A percentile compares a stretch with the other conserved stretches of the same genome.
Evolutionary conservation across 2,113 vertebrate genomes (phyloP).

Genomic region (Actenoides hombroni): DNA sequence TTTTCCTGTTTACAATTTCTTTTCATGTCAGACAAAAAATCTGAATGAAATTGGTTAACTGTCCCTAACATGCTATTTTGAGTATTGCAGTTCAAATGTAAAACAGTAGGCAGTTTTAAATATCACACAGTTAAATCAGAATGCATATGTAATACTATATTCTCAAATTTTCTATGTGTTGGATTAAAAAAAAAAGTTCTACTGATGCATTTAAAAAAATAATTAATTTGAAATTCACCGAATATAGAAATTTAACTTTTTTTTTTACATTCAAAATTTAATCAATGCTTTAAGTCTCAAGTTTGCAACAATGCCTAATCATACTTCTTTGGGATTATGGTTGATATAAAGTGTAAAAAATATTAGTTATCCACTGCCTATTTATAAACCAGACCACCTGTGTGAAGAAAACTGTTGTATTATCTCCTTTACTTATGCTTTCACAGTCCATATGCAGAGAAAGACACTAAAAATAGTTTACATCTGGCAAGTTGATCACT

Average conservation of each 20-base stretch:
- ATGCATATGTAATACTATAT: not conserved
- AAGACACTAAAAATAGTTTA: constrained; percentile 52
- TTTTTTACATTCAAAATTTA: not conserved
- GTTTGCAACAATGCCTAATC: not conserved
- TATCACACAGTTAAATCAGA: not conserved
- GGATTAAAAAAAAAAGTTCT: accelerated
- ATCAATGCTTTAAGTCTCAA: not conserved
- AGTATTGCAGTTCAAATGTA: not conserved
- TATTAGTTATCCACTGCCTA: not conserved
- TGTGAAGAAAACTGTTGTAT: not conserved
- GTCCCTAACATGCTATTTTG: not conserved
- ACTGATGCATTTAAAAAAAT: not conserved
- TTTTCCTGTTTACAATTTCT: not conserved
- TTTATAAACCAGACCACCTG: not conserved
- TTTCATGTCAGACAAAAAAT: not conserved
- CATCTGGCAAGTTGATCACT: constrained; percentile 31
- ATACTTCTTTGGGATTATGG: not conserved
- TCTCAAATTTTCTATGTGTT: not conserved
- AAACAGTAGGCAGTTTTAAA: not conserved
- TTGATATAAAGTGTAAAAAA: not conserved
- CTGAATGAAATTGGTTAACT: not conserved
- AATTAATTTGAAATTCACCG: not conserved
- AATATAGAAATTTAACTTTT: not conserved
- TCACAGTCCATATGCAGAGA: constrained; percentile 26
- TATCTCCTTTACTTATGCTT: not conserved